Conservation (phyloP, 2,888 invertebrate species). For the Biston stratarius region DNA sequence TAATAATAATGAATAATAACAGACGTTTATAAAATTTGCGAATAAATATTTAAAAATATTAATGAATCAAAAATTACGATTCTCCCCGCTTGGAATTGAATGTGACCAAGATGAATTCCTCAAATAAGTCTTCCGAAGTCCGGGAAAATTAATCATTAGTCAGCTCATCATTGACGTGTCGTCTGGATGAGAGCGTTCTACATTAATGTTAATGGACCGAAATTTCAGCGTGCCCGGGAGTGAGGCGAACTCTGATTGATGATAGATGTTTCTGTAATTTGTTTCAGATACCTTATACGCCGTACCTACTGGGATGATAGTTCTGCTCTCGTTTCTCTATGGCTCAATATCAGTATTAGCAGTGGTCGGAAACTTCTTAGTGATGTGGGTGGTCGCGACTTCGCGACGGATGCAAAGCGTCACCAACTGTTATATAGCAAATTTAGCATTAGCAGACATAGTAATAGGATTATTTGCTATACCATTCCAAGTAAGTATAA, state of each 20-base stretch:
- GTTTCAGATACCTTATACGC: slow-evolving; percentile 89
- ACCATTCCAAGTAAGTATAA: slow-evolving; percentile 88
- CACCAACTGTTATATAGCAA: slow-evolving; percentile 95
- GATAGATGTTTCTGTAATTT: slow-evolving; percentile 40
- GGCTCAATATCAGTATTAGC: slow-evolving; percentile 93
- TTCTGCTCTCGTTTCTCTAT: slow-evolving; percentile 91
- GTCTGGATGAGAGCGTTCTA: slow-evolving; percentile 17
- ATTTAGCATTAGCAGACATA: slow-evolving; percentile 94
- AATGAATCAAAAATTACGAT: neutral
- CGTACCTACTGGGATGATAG: slow-evolving; percentile 91
- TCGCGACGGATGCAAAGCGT: slow-evolving; percentile 92
- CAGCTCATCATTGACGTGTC: slow-evolving; percentile 2
- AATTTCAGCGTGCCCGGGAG: slow-evolving; percentile 3
- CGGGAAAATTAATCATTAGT: slow-evolving; percentile 9
- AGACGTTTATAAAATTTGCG: too few species aligned
- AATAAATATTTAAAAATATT: neutral
- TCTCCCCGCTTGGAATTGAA: neutral
- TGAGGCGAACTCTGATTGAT: neutral
- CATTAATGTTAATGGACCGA: slow-evolving; percentile 25
- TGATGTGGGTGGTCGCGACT: slow-evolving; percentile 94
- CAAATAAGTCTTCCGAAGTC: slow-evolving; percentile 2
- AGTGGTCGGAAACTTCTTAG: slow-evolving; percentile 93
- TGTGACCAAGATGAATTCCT: slow-evolving; percentile 9
- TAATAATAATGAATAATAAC: too few species aligned
- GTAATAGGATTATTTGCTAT: slow-evolving; percentile 94